A percentile compares a stretch with the other conserved stretches of the same genome.
These are phyloP conservation scores for Nothobranchius furzeri DNA, from an alignment of 2,113 vertebrate species.

Conservation along the genomic window DNA sequence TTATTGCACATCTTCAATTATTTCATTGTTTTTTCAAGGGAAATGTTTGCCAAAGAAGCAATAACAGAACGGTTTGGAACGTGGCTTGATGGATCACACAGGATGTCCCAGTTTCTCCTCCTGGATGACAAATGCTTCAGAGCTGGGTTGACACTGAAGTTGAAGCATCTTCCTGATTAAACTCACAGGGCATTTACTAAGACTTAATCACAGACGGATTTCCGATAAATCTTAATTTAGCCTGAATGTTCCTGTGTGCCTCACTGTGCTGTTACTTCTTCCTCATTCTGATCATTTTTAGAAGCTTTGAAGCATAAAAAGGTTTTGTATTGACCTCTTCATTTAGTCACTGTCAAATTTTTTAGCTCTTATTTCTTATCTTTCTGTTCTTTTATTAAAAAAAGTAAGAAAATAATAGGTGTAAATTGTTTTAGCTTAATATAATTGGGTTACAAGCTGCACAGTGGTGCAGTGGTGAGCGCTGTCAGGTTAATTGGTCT, in stretches of 20 bases:
- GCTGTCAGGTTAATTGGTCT: too few relatives aligned
- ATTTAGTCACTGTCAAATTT: neutral
- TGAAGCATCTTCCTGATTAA: constrained; percentile 12
- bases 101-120: constrained; percentile 25
- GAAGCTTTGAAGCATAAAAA: neutral
- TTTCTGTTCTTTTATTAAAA: too few relatives aligned
- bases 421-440: too few relatives aligned
- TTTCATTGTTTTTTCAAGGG: neutral
- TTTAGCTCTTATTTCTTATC: neutral
- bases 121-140: constrained; percentile 12
- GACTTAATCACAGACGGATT: neutral
- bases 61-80: constrained; percentile 27
- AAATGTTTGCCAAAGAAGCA: constrained; percentile 7
- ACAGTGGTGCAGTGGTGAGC: too few relatives aligned
- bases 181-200: constrained; percentile 4
- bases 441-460: too few relatives aligned
- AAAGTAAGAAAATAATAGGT: too few relatives aligned
- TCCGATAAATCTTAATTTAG: neutral
- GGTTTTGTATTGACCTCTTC: neutral
- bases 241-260: too few relatives aligned
- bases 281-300: neutral
- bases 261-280: too few relatives aligned
- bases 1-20: too few relatives aligned
- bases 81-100: constrained; percentile 1
- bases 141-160: constrained; percentile 2